Conservation (phyloP, 2,113 vertebrate species). For the Lontra canadensis region DNA sequence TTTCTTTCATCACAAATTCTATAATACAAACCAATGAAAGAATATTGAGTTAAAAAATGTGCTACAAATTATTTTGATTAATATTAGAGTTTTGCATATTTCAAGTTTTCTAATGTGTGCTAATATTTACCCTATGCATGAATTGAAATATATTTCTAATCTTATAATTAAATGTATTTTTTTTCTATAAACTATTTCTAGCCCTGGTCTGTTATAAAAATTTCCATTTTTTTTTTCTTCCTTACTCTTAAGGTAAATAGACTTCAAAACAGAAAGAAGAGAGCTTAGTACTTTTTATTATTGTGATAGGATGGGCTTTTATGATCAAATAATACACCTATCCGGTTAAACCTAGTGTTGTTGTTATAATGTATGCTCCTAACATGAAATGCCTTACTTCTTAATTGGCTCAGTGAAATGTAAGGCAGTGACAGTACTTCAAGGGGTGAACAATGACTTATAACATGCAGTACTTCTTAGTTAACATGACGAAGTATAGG, state of each 20-base stretch:
- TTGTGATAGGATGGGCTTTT: background rate
- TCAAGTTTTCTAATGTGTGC: background rate
- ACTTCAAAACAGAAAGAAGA: slow-evolving; percentile 2
- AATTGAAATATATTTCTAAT: slow-evolving; percentile 6
- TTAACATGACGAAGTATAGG: background rate
- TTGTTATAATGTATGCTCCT: slow-evolving; percentile 4
- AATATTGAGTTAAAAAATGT: slow-evolving; percentile 21
- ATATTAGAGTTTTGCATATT: slow-evolving; percentile 5
- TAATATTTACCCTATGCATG: background rate
- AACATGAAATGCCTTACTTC: slow-evolving; percentile 30
- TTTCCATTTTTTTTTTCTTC: background rate
- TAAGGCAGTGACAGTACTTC: background rate
- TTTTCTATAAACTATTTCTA: slow-evolving; percentile 42
- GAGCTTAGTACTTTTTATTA: background rate
- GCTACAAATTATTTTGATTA: slow-evolving; percentile 19
- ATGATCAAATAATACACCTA: background rate
- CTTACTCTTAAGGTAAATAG: slow-evolving; percentile 35
- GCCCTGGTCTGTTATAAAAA: background rate
- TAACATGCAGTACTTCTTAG: background rate
- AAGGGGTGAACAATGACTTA: background rate
- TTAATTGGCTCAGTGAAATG: background rate
- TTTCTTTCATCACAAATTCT: slow-evolving; percentile 19
- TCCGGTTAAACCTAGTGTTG: background rate
- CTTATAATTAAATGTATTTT: slow-evolving; percentile 43
- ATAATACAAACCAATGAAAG: background rate